Evolutionary conservation across 2,888 invertebrate species (phyloP).

Genomic region (Clistopyga incitator): DNA sequence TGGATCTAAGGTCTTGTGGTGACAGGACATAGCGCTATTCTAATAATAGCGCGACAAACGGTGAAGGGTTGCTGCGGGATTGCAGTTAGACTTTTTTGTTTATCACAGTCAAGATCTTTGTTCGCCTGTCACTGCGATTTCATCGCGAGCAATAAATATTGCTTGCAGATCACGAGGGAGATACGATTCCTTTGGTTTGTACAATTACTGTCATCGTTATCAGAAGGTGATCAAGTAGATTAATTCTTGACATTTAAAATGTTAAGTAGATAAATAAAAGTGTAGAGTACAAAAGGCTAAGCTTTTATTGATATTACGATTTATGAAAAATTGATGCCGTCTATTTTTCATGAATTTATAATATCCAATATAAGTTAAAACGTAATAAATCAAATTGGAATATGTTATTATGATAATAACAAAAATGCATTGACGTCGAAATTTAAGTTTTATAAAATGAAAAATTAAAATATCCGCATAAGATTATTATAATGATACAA

Average conservation of each 20-base stretch:
- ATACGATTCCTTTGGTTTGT: not conserved
- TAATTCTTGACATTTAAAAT: slow-evolving; percentile 2
- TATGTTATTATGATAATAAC: too few species aligned
- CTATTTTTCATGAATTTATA: too few species aligned
- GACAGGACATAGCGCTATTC: slow-evolving; percentile 41
- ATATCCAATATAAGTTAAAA: too few species aligned
- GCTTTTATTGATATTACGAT: too few species aligned
- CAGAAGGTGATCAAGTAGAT: not conserved
- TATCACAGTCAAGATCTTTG: not conserved
- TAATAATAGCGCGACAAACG: slow-evolving; percentile 45
- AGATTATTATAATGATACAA: not conserved
- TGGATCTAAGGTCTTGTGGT: slow-evolving; percentile 24
- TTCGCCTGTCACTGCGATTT: not conserved
- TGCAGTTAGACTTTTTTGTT: not conserved
- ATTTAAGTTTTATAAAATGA: too few species aligned
- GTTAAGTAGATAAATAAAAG: too few species aligned
- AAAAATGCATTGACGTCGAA: too few species aligned
- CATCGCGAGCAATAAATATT: slow-evolving; percentile 18
- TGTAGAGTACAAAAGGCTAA: too few species aligned
- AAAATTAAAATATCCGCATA: too few species aligned
- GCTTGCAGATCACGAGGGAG: not conserved
- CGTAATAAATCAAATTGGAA: too few species aligned
- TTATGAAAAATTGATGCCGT: too few species aligned
- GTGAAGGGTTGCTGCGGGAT: slow-evolving; percentile 25
- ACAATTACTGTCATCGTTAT: not conserved